Evolutionary conservation across 2,888 invertebrate species (phyloP).

Genomic region (Polyommatus iphigenia): DNA sequence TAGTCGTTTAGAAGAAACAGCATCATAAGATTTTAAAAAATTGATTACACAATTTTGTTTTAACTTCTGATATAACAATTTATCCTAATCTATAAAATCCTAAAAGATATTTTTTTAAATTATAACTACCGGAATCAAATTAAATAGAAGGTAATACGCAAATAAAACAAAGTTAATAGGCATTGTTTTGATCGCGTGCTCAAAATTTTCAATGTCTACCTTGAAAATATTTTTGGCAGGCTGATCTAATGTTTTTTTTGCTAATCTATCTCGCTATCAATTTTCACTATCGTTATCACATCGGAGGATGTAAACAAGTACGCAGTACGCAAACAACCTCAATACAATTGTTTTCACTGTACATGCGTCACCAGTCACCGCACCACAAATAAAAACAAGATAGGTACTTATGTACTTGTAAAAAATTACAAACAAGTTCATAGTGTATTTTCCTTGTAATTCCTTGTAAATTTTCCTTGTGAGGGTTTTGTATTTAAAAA

Average conservation of each 20-base stretch:
- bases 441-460: no score
- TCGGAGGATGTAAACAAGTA: conserved; percentile 11
- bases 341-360: conserved; percentile 21
- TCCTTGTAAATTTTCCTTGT: no score
- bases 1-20: neutral
- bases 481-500: no score
- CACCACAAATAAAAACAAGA: conserved; percentile 33
- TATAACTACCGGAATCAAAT: neutral
- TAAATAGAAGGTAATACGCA: neutral
- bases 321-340: conserved; percentile 7
- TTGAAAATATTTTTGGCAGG: neutral
- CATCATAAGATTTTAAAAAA: neutral
- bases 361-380: conserved; percentile 22
- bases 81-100: no score
- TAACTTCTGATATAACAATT: no score
- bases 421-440: neutral
- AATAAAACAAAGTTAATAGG: neutral
- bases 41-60: no score
- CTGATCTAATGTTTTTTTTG: neutral
- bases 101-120: neutral
- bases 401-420: conserved; percentile 7
- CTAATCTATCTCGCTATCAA: neutral
- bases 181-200: conserved; percentile 2
- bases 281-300: neutral
- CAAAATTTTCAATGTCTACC: neutral